Base-by-base conservation (phyloP, 2,797 vertebrate genomes). In the Crypturellus tataupa region DNA sequence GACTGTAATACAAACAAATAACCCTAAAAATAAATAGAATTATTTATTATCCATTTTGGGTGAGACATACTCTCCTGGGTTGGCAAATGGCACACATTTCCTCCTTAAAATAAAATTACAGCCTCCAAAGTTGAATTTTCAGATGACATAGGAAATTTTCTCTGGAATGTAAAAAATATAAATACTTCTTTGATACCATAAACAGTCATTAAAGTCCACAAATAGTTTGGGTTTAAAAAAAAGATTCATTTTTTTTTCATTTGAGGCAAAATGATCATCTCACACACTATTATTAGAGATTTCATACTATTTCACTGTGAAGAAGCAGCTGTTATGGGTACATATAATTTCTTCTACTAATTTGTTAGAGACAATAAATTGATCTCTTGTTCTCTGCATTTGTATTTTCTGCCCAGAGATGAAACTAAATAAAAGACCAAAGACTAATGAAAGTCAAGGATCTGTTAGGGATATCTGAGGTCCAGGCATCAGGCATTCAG, bases 171-270 rank as follows among this genome's bases (percentile, higher is more conserved):
- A 51, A 53, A 29, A 69, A 25, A 51, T 8, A 9, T 35, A 37
- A 64, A 64, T 40, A 42, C 17, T 40, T 35, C 24, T 40, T 18
- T 51, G 11, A 44, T 37, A 51, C 33, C 24, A 49, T 51, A 69
- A 53, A 20, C 33, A 37, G 17, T 37, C 68, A 49, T 37, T 51
- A 37, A 56, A 42, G 12, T 9, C 70, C 63, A 39, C 44, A 64
- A 44, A 42, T 7, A 59, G 35, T 37, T 44, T 60, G 31, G 24
- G 67, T 7, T 63, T 73, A 76, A 76, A 84, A 92, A 92, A 85
- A 47, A 5, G 70, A 80, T 80, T 59, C 35, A 33, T 10, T 16
- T 62, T 87, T n/a, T 1, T 3, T 27, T 55, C 58, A 44, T 83
- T 68, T 25, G 20, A 49, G 18, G 39, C 24, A 39, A 78, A 87